Evolutionary conservation across 2,797 vertebrate genomes (phyloP), one percentile per base, ranked within the genome.

Genomic region (Argya squamiceps): DNA sequence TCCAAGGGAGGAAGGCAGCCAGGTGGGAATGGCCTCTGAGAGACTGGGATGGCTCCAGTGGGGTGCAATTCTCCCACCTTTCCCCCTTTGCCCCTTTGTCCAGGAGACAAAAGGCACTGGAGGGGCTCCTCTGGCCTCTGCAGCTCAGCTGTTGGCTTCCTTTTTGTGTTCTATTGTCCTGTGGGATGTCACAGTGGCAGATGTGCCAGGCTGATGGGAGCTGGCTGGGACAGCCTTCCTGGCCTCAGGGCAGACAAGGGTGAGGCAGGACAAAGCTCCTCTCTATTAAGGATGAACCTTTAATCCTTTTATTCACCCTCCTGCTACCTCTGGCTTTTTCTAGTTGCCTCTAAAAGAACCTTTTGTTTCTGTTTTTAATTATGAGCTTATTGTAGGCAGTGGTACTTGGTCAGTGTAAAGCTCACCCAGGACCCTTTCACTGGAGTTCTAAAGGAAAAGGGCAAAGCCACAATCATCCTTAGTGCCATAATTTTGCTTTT

Each of bases 121-220:
- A 90, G 87, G 10, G 20, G 55, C 58, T 89, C 78, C 86, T 83
- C 36, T 47, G 78, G 88, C 86, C 85, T 37, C 82, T 81, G 89
- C 44, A 71, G 41, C 49, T 90, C 92, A 70, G 92, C 70, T 70
- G 3, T 43, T 73, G 75, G 50, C 88, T 91, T 70, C 49, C 55
- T 52, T 30, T 9, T 17, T n/a, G 12, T 5, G 0, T 46, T 82
- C 49, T 34, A 29, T 50, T 15, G 3, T 89, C 81, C 75, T 39
- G 39, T 64, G 30, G 27, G 36, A 84, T 26, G 70, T 37, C 68
- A 52, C 26, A n/a, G 60, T 36, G 76, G 70, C 89, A 88, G 62
- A 67, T 32, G 63, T 55, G 83, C 59, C 84, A n/a, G 64, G 55
- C 74, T 68, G 52, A 83, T 8, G 55, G 55, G 50, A 82, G 74